Evolutionary conservation across 2,888 invertebrate genomes (phyloP), one percentile per base, ranked within the genome.

Genomic region (Julus scanicus): DNA sequence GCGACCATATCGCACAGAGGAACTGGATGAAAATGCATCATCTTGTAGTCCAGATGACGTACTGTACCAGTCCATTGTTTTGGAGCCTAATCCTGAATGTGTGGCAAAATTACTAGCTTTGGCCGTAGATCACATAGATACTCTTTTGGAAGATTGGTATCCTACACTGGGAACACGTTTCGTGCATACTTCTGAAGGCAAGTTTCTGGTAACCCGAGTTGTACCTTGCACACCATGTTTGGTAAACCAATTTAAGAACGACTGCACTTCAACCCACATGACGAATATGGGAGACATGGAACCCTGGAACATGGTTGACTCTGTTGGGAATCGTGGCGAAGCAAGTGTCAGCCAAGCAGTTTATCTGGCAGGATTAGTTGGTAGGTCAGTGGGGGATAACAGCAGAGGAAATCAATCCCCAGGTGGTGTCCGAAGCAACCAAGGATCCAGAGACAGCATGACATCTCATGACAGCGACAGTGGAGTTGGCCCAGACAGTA

Each of bases 101-200:
- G 94, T 97, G 89, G 95, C 97, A 0, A 96, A 96, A 91, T 92
- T 98, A 20, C 92, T 98, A 88, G 97, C 98, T 0, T 93, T 98
- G 49, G 95, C 97, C 3, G 97, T 99, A 0, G 99, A 99, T 92
- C 98, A 99, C 91, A 96, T 99, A 89, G 99, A 99, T 92, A 95
- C 98, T 87, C 93, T 99, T 86, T 93, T 99, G 0, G 99, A 99
- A 92, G 99, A 99, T 93, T 99, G 99, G 99, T 99, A 98, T 92
- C 99, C 98, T 0, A 97, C 97, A 0, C 93, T 98, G 88, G 99
- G 99, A 37, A 98, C 98, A 0, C 94, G 99, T 80, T 99, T 99
- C 93, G 98, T 98, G 2, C 99, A 99, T 92, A 99, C 99, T 0
- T 98, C 98, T 0, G 98, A 98, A 89, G 99, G 99, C 0, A 95